These are phyloP conservation scores for Siderastrea siderea DNA, from an alignment of 92 coral and sea anemone genomes.

Conservation along the genomic window DNA sequence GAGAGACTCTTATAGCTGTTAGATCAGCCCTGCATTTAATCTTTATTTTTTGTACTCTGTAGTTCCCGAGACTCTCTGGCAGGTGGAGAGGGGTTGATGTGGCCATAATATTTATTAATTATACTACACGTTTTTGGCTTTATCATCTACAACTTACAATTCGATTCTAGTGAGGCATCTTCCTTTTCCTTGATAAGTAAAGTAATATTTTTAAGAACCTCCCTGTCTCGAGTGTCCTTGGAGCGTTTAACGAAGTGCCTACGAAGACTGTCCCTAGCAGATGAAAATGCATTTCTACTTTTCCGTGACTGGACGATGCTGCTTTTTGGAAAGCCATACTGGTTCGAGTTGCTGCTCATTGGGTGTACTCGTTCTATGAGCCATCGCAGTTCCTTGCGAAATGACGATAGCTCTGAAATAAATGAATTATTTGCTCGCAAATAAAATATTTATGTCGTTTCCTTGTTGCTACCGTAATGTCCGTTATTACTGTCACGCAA, in stretches of 20 bases:
- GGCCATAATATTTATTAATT: too few species aligned
- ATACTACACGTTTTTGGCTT: too few species aligned
- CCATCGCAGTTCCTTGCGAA: slow-evolving; percentile 32
- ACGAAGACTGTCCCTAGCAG: not conserved
- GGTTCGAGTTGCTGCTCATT: too few species aligned
- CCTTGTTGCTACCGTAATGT: too few species aligned
- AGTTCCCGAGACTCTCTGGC: too few species aligned
- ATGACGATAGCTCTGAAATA: not conserved
- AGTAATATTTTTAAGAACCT: slow-evolving; percentile 7
- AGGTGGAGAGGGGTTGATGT: too few species aligned
- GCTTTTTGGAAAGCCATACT: not conserved
- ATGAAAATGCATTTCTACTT: slow-evolving; percentile 14
- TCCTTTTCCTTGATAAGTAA: slow-evolving; percentile 51
- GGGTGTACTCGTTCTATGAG: slow-evolving; percentile 10
- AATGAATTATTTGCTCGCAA: too few species aligned
- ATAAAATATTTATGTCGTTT: too few species aligned
- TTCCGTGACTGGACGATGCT: not conserved
- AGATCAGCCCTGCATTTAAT: too few species aligned
- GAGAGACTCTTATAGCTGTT: too few species aligned
- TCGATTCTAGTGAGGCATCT: slow-evolving; percentile 37
- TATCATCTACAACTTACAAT: slow-evolving; percentile 19
- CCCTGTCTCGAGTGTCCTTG: not conserved
- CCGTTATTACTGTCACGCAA: too few species aligned
- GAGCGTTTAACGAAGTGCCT: not conserved
- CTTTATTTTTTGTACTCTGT: too few species aligned